phyloP scores from a whole-genome alignment of 2,888 invertebrate species.

The Hypomecis punctinalis region DNA sequence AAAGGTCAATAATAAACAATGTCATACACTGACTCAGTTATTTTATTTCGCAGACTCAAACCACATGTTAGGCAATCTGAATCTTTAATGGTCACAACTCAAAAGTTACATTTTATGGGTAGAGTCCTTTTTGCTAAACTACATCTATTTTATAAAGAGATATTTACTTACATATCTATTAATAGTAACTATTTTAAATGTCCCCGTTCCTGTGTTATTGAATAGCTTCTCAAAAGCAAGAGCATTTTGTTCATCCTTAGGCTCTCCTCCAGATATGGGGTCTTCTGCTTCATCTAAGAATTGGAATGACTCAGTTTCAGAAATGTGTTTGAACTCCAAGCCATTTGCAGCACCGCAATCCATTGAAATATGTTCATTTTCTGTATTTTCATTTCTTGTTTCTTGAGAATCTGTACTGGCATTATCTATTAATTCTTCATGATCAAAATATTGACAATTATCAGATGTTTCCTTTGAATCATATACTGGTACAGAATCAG shows the following conservation, averaged over 20 bases:
- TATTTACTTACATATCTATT: slow-evolving; percentile 16
- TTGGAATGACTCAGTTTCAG: slow-evolving; percentile 6
- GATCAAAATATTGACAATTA: background rate
- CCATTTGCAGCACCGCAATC: slow-evolving; percentile 1
- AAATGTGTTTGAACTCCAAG: background rate
- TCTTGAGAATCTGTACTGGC: background rate
- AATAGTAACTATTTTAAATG: slow-evolving; percentile 16
- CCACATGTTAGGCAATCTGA: no score
- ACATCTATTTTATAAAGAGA: background rate
- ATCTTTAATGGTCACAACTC: no score
- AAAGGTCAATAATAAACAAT: no score
- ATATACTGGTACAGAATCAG: slow-evolving; percentile 1
- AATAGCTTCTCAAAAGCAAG: background rate
- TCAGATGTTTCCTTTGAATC: background rate
- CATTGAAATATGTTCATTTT: background rate
- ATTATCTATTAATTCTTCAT: background rate
- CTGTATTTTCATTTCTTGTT: background rate
- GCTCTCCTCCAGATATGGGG: slow-evolving; percentile 2
- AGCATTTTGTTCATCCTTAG: slow-evolving; percentile 6
- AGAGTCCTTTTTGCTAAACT: no score
- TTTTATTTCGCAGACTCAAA: no score
- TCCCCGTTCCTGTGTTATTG: slow-evolving; percentile 2
- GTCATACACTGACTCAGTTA: no score
- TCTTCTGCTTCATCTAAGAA: slow-evolving; percentile 9
- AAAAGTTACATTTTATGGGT: no score